Base-by-base conservation (phyloP, 2,113 vertebrate species). In the Thamnophis sirtalis region DNA sequence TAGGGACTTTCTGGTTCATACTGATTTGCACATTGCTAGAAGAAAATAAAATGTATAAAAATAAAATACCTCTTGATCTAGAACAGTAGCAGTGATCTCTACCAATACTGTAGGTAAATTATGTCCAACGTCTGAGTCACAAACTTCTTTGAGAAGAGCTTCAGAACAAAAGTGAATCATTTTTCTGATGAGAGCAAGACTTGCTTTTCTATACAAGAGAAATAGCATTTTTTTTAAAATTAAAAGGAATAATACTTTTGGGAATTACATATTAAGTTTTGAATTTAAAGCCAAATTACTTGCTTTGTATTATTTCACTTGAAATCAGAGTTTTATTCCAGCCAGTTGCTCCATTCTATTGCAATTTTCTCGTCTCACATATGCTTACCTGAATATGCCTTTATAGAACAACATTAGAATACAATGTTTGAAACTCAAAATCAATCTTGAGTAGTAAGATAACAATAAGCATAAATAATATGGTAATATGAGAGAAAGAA, bases 141-240 rank as follows among this genome's bases (percentile, higher is more conserved):
- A 99, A 94, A 99, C 99, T 94, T 99, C 99, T 96, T 99, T 99
- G 95, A 99, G 97, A 86, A 99, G 97, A 0, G 99, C 97, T 93
- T 99, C 99, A 87, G 98, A 99, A 97, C 99, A 99, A 98, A 99
- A 99, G 97, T 99, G 99, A 95, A 99, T 98, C 99, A 99, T 99
- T 97, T 99, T 99, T 92, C 99, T 97, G 96, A 99, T 99, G 89
- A 99, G 98, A 48, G 99, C 99, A 96, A 99, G 98, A 97, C 99
- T 99, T 96, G 99, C 99, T 98, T 99, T 99, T 98, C 99, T 99
- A 95, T 63, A 93, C 93, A 94, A 95, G 95, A 89, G 58, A 86
- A 86, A 93, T 13, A 91, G 43, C 91, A n/a, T 38, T 94, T 73
- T n/a, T 50, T n/a, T 63, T 49, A 28, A 89, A 96, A 55, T 21